Evolutionary conservation across 92 coral and sea anemone genomes (phyloP).

Genomic region (Heliopora coerulea): DNA sequence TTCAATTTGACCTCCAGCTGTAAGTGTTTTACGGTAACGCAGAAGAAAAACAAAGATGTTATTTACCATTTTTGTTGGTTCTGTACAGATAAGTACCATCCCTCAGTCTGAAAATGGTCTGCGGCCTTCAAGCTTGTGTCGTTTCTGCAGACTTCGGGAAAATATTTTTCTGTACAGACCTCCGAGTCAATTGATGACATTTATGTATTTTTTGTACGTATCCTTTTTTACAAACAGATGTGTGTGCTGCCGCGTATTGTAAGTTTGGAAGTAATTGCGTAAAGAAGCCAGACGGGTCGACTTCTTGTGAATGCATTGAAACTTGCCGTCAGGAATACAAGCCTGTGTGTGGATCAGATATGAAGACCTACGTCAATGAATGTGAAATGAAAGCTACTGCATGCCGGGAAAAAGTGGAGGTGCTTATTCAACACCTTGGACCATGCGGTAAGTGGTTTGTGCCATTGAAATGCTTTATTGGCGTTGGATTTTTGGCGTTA

Average conservation of each 20-base stretch:
- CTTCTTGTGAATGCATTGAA: conserved; percentile 33
- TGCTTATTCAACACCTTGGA: conserved; percentile 26
- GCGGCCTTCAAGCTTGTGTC: too few species aligned
- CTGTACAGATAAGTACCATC: too few species aligned
- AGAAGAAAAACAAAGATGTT: too few species aligned
- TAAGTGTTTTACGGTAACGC: too few species aligned
- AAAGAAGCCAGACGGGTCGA: conserved; percentile 56
- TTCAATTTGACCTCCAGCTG: too few species aligned
- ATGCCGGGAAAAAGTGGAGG: conserved; percentile 11
- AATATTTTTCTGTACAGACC: too few species aligned
- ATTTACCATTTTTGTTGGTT: too few species aligned
- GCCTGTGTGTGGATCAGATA: conserved; percentile 34
- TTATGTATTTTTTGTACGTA: background rate
- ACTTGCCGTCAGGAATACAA: conserved; percentile 16
- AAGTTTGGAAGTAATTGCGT: conserved; percentile 65
- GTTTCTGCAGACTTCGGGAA: too few species aligned
- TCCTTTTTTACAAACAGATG: conserved; percentile 5
- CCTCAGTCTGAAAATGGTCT: too few species aligned
- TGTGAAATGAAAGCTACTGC: conserved; percentile 39
- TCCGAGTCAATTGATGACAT: too few species aligned
- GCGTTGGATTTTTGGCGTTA: too few species aligned
- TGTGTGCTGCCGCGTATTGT: conserved; percentile 41
- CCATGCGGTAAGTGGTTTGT: conserved; percentile 22
- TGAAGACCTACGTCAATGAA: conserved; percentile 31
- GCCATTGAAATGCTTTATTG: too few species aligned